Base-by-base conservation (phyloP, 2,888 invertebrate species). In the Pyrgus malvae region DNA sequence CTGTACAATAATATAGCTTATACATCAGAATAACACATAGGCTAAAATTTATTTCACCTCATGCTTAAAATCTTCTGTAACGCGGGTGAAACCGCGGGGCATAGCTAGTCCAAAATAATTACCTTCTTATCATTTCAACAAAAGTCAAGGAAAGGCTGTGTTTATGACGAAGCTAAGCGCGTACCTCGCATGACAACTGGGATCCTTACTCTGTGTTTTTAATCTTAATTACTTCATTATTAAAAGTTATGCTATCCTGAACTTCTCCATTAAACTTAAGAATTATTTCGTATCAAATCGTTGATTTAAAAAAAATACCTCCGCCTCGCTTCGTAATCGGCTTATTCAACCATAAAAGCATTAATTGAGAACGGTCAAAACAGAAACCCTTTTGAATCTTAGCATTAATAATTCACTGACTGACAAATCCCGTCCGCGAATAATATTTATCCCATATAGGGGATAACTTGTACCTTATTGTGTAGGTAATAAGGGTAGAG, bases 341-440 rank as follows among this genome's bases (percentile, higher is more conserved):
- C 74, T 80, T 75, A 74, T 53, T 58, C 54, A 62, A 61, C 64
- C 65, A 63, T 68, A 72, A 75, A 65, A 67, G 70, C 69, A 70
- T 72, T 77, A 79, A 75, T 76, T 76, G 68, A 66, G 71, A 68
- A 62, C 72, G 69, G 78, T 84, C 83, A 83, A 77, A 81, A 84
- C 81, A 82, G 56, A 66, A 68, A 57, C 61, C 55, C 62, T 66
- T 68, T 58, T 60, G 66, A 62, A 64, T 63, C 66, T 70, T 63
- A 56, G 57, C 67, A 61, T 66, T 65, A 65, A 66, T 70, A 70
- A 72, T 71, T 73, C 68, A 67, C 65, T 74, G 74, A 79, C 72
- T 78, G 82, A 83, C 84, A 78, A 84, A 84, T 83, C 82, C 78
- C 65, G 65, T 73, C 69, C 60, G 61, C 59, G 57, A 62, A 64